Conservation (phyloP, 2,113 vertebrate genomes). For the Numida meleagris region DNA sequence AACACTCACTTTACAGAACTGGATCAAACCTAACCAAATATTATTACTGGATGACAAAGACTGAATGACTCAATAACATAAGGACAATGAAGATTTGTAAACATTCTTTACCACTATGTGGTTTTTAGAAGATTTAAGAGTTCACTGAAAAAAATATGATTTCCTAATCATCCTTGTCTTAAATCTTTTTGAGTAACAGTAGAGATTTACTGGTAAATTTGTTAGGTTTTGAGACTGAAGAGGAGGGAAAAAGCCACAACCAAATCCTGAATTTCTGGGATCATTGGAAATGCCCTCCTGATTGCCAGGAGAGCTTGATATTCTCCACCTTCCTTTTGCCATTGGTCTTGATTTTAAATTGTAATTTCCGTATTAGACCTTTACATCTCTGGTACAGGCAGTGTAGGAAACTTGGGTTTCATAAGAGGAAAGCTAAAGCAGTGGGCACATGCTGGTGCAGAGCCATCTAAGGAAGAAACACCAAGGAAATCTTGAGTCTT, state of each 20-base stretch:
- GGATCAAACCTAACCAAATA: neutral
- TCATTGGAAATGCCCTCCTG: neutral
- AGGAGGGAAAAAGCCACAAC: neutral
- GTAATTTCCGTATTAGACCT: neutral
- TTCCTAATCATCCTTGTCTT: neutral
- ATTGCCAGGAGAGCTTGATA: rapidly evolving
- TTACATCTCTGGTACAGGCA: neutral
- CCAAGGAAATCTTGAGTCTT: neutral
- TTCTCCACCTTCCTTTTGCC: neutral
- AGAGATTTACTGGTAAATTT: neutral
- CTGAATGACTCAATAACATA: neutral
- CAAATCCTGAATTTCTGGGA: neutral
- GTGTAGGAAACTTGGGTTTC: neutral
- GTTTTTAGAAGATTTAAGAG: neutral
- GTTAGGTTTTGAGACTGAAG: neutral
- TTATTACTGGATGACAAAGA: neutral
- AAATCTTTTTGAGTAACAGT: neutral
- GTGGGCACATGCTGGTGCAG: too few species aligned
- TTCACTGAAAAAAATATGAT: neutral
- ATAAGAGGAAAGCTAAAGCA: neutral
- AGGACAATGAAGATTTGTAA: neutral
- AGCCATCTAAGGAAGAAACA: neutral
- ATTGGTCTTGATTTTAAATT: neutral
- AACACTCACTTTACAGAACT: neutral
- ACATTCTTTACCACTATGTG: neutral